Base-by-base conservation (phyloP, 2,888 invertebrate species). In the Ormyrus rosae region DNA sequence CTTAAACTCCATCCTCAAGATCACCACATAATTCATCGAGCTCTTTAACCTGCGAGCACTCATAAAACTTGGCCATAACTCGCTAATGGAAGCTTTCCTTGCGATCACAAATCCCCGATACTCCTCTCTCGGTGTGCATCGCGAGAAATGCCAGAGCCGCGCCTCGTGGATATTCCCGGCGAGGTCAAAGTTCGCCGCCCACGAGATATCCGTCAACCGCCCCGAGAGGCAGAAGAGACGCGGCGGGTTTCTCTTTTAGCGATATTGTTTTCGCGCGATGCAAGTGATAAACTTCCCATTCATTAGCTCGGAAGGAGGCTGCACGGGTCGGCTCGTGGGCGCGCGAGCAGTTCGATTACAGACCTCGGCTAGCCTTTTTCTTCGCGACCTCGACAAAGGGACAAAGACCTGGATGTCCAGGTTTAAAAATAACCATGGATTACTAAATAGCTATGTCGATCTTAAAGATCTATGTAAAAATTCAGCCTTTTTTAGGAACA, bases 251-350 rank as follows among this genome's bases (percentile, higher is more conserved):
- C 13, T 50, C 48, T 5, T n/a, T 6, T 10, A 46, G 19, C 64
- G 65, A 67, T 75, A 71, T 75, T 71, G 65, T 75, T 75, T 80
- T 74, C 61, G 53, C 69, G 64, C 70, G 53, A 78, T 69, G 73
- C 73, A 64, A 74, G 70, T 65, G 68, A 72, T 58, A 79, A 79
- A 73, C 73, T 68, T 68, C n/a, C 68, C 68, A 69, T 68, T 79
- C 64, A 69, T 74, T 74, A 69, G 79, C 58, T 19, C 4, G 48
- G 34, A n/a, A 13, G 51, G 58, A 60, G 46, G 45, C 13, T 13
- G 53, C 13, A 51, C 61, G 48, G n/a, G 61, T 45, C 45, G 10
- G n/a, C 7, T 64, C 64, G 50, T 64, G 45, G 50, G 60, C 60
- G 34, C 60, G 67, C n/a, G 19, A 7, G 53, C 9, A 11, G 13